Evolutionary conservation across 2,797 vertebrate species (phyloP).

Genomic region (Hoplostethus atlanticus): DNA sequence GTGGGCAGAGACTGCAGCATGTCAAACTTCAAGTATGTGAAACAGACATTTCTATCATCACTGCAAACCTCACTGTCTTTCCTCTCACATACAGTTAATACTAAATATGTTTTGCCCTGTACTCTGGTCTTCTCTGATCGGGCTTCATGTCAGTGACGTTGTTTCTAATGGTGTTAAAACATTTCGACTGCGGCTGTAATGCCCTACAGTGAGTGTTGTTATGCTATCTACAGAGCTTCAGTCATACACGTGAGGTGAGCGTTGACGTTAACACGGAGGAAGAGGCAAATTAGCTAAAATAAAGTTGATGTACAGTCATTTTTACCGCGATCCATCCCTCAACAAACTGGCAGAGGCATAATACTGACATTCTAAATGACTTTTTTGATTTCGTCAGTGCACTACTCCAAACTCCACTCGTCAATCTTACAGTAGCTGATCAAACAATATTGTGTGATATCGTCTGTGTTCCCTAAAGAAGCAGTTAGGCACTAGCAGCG

Average conservation of each 20-base stretch:
- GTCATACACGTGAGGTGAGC: constrained; percentile 48
- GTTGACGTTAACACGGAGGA: constrained; percentile 39
- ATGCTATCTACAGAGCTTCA: constrained; percentile 54
- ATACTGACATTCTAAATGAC: constrained; percentile 71
- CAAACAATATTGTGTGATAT: constrained; percentile 47
- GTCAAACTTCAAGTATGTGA: constrained; percentile 85
- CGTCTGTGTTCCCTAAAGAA: constrained; percentile 72
- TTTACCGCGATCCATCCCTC: constrained; percentile 33
- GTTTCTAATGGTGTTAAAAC: constrained; percentile 41
- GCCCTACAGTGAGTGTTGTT: constrained; percentile 51
- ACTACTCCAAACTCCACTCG: constrained; percentile 35
- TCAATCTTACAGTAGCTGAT: constrained; percentile 72
- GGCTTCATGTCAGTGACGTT: constrained; percentile 69
- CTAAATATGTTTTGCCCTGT: constrained; percentile 30
- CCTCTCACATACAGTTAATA: constrained; percentile 50
- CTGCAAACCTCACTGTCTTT: constrained; percentile 66
- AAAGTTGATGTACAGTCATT: constrained; percentile 36
- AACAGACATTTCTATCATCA: constrained; percentile 74
- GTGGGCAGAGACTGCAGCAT: constrained; percentile 72
- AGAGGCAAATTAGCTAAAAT: constrained; percentile 32
- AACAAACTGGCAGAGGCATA: constrained; percentile 45
- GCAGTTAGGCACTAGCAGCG: constrained; percentile 75
- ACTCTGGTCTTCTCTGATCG: constrained; percentile 57
- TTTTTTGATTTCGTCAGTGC: constrained; percentile 40
- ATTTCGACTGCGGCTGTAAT: constrained; percentile 39